Percentiles rank a stretch among this genome's conserved stretches.
These are phyloP conservation scores for Ellobius talpinus DNA, from an alignment of 2,113 vertebrate species.

Conservation along the genomic window DNA sequence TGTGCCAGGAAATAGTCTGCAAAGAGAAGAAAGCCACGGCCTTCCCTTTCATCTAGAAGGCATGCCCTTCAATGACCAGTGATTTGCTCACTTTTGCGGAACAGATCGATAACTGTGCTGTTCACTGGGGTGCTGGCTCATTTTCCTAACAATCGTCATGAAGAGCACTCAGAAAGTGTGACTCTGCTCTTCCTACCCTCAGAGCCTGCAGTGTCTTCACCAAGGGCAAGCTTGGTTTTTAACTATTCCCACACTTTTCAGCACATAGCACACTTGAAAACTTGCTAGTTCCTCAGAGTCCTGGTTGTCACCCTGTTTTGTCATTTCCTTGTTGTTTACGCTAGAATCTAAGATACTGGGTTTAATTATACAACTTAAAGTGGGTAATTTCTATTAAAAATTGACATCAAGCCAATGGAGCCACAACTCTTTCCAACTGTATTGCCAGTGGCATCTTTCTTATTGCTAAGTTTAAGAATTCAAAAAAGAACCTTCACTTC, in stretches of 20 bases:
- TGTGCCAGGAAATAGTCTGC: not conserved
- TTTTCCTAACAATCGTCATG: not conserved
- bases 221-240: not conserved
- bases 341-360: not conserved
- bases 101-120: not conserved
- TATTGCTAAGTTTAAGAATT: not conserved
- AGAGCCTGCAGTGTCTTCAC: not conserved
- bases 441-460: not conserved
- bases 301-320: conserved; percentile 1
- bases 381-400: not conserved
- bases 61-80: not conserved
- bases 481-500: not conserved
- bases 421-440: not conserved
- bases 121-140: not conserved
- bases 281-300: not conserved
- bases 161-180: not conserved
- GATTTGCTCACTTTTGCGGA: too few relatives aligned
- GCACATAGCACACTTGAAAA: not conserved
- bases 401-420: not conserved
- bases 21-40: not conserved
- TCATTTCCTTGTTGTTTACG: not conserved
- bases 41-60: not conserved
- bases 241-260: not conserved
- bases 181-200: not conserved
- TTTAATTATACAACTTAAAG: conserved; percentile 10